These are phyloP conservation scores for Ctenoplectra terminalis DNA, from an alignment of 1,140 invertebrate genomes.

Conservation along the genomic window DNA sequence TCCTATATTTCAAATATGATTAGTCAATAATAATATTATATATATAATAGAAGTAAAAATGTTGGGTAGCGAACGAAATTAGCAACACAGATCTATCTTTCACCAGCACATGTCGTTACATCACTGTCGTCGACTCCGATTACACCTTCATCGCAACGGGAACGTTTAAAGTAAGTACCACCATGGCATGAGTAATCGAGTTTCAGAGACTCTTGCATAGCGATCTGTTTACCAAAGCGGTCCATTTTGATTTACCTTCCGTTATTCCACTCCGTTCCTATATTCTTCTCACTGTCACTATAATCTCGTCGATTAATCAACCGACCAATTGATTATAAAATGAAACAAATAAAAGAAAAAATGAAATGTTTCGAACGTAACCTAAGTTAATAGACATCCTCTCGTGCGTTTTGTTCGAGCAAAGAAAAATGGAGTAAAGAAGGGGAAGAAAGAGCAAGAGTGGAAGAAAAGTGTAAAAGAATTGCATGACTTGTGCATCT, in stretches of 20 bases:
- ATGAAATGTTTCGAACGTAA: not conserved
- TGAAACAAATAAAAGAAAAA: not conserved
- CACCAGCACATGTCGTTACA: not conserved
- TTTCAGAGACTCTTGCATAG: constrained; percentile 53
- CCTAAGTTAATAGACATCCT: not conserved
- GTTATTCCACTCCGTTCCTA: constrained; percentile 29
- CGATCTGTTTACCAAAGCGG: constrained; percentile 50
- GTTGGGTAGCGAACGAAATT: not conserved
- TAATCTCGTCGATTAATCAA: constrained; percentile 53
- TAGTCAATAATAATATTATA: not conserved
- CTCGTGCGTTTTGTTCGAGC: not conserved
- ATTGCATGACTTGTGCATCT: constrained; percentile 3
- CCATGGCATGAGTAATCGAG: constrained; percentile 56
- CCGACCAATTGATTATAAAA: not conserved
- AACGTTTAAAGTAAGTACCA: constrained; percentile 40
- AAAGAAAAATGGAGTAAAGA: constrained; percentile 10
- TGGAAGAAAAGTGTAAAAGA: constrained; percentile 1
- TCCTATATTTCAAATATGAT: not conserved
- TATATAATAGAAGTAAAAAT: not conserved
- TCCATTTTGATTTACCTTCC: constrained; percentile 7
- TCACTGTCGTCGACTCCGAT: not conserved
- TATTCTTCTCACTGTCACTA: constrained; percentile 20
- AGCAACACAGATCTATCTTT: not conserved
- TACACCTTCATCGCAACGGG: not conserved
- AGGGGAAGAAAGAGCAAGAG: constrained; percentile 63